Evolutionary conservation across 92 coral and sea anemone species (phyloP).

Genomic region (Phenganax stokvisi): DNA sequence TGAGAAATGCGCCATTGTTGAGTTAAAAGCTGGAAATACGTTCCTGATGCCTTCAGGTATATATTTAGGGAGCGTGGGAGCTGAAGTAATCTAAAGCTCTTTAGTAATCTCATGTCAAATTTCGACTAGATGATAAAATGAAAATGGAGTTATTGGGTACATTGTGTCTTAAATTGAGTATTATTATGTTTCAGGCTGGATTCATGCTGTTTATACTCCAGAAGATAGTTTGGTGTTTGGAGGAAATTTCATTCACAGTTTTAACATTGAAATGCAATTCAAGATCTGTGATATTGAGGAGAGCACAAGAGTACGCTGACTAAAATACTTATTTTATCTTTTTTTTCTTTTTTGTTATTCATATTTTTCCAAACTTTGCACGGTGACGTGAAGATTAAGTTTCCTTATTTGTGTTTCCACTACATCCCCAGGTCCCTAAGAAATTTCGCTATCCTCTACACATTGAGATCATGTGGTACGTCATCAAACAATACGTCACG

Average conservation of each 20-base stretch:
- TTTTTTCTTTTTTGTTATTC: too few relatives aligned
- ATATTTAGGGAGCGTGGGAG: neutral
- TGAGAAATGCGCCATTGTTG: conserved; percentile 72
- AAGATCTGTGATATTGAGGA: conserved; percentile 87
- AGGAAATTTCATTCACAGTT: conserved; percentile 92
- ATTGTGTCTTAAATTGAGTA: too few relatives aligned
- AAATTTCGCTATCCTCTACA: conserved; percentile 90
- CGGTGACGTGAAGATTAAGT: neutral
- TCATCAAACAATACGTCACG: conserved; percentile 68
- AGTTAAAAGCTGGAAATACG: conserved; percentile 72
- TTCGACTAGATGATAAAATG: too few relatives aligned
- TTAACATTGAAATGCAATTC: conserved; percentile 73
- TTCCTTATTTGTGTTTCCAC: neutral
- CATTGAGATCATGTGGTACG: conserved; percentile 91
- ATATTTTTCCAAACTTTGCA: neutral
- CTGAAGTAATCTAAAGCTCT: neutral
- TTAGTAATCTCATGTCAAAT: too few relatives aligned
- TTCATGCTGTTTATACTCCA: conserved; percentile 93
- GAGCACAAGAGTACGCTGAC: conserved; percentile 46
- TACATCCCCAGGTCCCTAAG: conserved; percentile 69
- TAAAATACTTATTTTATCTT: too few relatives aligned
- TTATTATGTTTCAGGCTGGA: conserved; percentile 65
- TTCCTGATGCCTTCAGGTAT: conserved; percentile 94
- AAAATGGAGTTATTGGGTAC: too few relatives aligned
- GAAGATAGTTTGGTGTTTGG: conserved; percentile 95